Evolutionary conservation across 1,140 invertebrate genomes (phyloP).

Genomic region (Acromyrmex charruanus): DNA sequence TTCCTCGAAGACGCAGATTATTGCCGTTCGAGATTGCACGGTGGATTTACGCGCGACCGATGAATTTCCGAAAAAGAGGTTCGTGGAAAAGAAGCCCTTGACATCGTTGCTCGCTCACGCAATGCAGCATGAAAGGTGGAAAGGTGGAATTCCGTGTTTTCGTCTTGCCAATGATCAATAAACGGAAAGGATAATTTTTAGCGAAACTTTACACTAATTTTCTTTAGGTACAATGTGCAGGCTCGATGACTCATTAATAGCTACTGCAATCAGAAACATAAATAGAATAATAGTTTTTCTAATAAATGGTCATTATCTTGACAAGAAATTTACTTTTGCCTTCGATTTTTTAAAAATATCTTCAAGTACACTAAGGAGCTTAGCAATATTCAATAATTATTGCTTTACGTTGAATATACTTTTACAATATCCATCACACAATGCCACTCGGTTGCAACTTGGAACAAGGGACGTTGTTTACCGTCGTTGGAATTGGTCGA

Average conservation of each 20-base stretch:
- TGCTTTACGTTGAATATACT: neutral
- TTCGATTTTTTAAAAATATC: neutral
- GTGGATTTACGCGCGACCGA: neutral
- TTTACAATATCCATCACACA: neutral
- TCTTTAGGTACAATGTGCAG: neutral
- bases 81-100: neutral
- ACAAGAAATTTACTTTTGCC: slow-evolving; percentile 2
- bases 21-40: neutral
- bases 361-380: neutral
- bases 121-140: neutral
- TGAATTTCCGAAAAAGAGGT: slow-evolving; percentile 16
- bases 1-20: slow-evolving; percentile 22
- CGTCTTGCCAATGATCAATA: neutral
- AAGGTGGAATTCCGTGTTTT: neutral
- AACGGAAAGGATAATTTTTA: neutral
- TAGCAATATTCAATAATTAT: neutral
- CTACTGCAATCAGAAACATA: neutral
- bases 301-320: neutral
- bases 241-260: slow-evolving; percentile 11
- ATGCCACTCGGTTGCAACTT: neutral
- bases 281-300: neutral
- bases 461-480: neutral
- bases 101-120: neutral
- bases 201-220: neutral
- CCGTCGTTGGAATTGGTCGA: neutral